Conservation (phyloP, 2,113 vertebrate species). For the Phycodurus eques region DNA sequence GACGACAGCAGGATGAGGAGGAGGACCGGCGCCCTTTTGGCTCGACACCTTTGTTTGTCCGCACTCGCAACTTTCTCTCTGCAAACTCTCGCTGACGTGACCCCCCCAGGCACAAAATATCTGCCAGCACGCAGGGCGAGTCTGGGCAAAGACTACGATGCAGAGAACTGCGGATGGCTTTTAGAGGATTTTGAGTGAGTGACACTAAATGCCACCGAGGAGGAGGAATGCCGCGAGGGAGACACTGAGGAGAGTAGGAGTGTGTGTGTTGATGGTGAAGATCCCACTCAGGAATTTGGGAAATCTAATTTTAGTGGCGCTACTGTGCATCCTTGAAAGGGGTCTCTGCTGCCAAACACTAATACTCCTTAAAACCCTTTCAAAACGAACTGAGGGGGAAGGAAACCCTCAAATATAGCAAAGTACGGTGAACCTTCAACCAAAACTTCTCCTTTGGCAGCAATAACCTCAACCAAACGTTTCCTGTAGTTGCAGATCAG, state of each 20-base stretch:
- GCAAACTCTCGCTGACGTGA: conserved; percentile 46
- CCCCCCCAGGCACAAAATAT: conserved; percentile 70
- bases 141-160: conserved; percentile 61
- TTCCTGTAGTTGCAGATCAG: too few relatives aligned
- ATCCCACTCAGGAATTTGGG: conserved; percentile 1
- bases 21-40: conserved; percentile 17
- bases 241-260: conserved; percentile 20
- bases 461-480: too few relatives aligned
- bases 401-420: not conserved
- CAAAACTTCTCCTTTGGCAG: too few relatives aligned
- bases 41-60: conserved; percentile 43
- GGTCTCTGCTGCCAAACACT: not conserved
- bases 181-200: conserved; percentile 56
- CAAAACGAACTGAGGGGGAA: not conserved
- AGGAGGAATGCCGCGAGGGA: conserved; percentile 52
- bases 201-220: conserved; percentile 60
- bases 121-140: conserved; percentile 69
- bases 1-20: not conserved
- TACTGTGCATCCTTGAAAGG: not conserved
- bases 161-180: conserved; percentile 64
- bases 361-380: not conserved
- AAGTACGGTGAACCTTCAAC: not conserved
- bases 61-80: conserved; percentile 47
- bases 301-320: not conserved
- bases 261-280: conserved; percentile 1